Conservation (phyloP, 2,113 vertebrate genomes). For the Stercorarius parasiticus region DNA sequence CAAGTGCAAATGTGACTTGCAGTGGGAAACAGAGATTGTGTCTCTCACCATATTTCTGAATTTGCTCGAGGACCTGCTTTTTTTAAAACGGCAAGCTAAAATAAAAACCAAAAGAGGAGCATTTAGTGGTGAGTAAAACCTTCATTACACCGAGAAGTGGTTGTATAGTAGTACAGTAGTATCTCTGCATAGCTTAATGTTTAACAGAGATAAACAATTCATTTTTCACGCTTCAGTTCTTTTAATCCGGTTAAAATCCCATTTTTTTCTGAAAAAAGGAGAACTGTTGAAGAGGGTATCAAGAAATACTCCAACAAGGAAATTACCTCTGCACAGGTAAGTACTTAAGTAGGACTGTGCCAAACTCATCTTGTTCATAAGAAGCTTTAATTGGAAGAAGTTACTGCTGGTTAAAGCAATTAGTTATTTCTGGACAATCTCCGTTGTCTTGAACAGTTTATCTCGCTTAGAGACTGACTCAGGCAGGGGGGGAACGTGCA, state of each 20-base stretch:
- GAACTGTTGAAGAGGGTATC: background rate
- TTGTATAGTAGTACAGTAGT: background rate
- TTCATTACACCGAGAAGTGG: background rate
- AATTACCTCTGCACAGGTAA: background rate
- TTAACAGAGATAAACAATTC: background rate
- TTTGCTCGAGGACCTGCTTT: background rate
- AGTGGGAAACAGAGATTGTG: background rate
- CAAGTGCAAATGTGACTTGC: background rate
- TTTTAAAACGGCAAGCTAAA: background rate
- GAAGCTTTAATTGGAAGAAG: background rate
- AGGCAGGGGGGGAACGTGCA: background rate
- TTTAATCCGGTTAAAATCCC: background rate
- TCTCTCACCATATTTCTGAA: background rate
- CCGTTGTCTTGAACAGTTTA: background rate
- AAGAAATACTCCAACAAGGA: background rate
- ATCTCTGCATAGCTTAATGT: background rate
- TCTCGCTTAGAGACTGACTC: background rate
- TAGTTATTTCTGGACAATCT: background rate
- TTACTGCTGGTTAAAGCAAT: background rate
- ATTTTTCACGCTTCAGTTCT: background rate
- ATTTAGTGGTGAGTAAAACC: background rate
- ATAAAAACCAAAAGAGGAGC: background rate
- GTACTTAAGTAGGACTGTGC: background rate
- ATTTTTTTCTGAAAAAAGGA: background rate
- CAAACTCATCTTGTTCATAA: background rate